A percentile compares a stretch with the other conserved stretches of the same genome.
phyloP scores from a whole-genome alignment of 2,888 invertebrate genomes.

The Geophilus truncorum region DNA sequence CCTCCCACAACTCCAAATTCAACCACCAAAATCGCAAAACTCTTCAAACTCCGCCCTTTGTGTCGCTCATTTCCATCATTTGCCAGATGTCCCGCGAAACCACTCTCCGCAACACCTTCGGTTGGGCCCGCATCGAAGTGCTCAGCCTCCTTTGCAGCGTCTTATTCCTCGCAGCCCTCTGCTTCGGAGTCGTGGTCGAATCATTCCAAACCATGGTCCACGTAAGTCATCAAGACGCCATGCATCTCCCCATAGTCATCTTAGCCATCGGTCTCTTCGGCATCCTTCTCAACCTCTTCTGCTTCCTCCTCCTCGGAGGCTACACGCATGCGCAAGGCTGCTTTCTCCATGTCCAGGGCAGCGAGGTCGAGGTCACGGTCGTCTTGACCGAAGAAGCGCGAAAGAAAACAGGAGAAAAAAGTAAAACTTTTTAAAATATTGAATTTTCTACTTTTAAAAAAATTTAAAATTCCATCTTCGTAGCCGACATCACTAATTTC shows the following conservation, averaged over 20 bases:
- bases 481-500: background rate
- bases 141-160: constrained; percentile 64
- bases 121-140: constrained; percentile 88
- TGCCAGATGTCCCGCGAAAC: constrained; percentile 56
- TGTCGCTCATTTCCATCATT: background rate
- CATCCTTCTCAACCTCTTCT: constrained; percentile 67
- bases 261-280: constrained; percentile 66
- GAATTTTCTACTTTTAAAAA: too few relatives aligned
- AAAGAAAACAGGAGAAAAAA: background rate
- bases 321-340: constrained; percentile 68
- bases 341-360: constrained; percentile 57
- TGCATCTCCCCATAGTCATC: constrained; percentile 69
- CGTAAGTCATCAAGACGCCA: constrained; percentile 56
- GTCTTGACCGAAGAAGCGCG: background rate
- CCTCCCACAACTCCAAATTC: too few relatives aligned
- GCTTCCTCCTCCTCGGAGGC: constrained; percentile 74
- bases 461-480: too few relatives aligned
- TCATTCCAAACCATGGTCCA: constrained; percentile 59
- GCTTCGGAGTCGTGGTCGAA: constrained; percentile 74
- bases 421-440: background rate
- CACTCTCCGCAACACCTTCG: constrained; percentile 76
- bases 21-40: too few relatives aligned
- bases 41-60: background rate
- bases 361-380: constrained; percentile 39
- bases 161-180: constrained; percentile 70